phyloP scores from a whole-genome alignment of 2,888 invertebrate species.

The Cryptocheilus praepositus region DNA sequence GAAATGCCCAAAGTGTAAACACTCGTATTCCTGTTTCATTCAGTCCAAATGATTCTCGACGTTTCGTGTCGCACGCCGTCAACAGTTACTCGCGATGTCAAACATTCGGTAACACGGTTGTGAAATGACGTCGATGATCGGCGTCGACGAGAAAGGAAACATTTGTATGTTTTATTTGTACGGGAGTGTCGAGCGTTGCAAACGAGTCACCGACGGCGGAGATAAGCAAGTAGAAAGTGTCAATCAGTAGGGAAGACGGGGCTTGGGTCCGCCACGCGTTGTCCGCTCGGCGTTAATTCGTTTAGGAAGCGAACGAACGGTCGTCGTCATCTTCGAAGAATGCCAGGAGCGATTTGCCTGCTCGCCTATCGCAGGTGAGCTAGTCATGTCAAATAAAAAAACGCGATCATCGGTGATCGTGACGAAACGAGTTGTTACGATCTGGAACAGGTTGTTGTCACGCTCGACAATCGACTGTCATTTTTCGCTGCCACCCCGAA shows the following conservation, averaged over 20 bases:
- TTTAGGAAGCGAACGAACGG: constrained; percentile 10
- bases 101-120: too few relatives aligned
- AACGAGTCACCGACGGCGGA: neutral
- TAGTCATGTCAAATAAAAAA: neutral
- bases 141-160: too few relatives aligned
- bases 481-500: too few relatives aligned
- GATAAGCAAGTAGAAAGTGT: constrained; percentile 13
- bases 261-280: neutral
- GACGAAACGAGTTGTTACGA: constrained; percentile 17
- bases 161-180: too few relatives aligned
- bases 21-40: too few relatives aligned
- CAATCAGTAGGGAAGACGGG: constrained; percentile 3
- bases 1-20: too few relatives aligned
- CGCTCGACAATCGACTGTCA: constrained; percentile 3
- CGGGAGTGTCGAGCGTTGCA: too few relatives aligned
- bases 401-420: constrained; percentile 3
- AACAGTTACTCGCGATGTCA: too few relatives aligned
- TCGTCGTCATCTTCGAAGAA: constrained; percentile 11
- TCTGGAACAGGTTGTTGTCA: constrained; percentile 21
- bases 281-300: neutral
- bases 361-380: constrained; percentile 14
- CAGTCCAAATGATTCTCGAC: too few relatives aligned
- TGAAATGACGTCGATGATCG: too few relatives aligned
- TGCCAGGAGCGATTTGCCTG: constrained; percentile 17
- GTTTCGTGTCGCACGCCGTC: too few relatives aligned